phyloP scores from a whole-genome alignment of 2,888 invertebrate species.

The Epirrhoe alternata region DNA sequence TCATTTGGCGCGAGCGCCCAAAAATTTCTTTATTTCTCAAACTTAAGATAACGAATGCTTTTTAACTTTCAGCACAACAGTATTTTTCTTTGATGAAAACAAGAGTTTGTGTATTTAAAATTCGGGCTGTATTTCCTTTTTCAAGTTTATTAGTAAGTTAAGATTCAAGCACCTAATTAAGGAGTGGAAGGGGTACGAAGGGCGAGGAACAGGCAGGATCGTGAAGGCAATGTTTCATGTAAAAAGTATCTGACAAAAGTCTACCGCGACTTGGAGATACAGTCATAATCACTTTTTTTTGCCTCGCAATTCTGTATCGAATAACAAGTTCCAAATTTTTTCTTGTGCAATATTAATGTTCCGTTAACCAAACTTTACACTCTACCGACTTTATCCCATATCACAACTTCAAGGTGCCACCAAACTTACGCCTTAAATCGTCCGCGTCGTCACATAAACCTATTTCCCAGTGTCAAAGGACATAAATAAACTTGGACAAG shows the following conservation, averaged over 20 bases:
- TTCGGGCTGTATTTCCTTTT: conserved; percentile 56
- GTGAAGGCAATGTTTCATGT: conserved; percentile 2
- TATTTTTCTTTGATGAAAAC: conserved; percentile 60
- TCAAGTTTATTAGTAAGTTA: conserved; percentile 66
- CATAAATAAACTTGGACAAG: conserved; percentile 55
- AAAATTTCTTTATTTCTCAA: conserved; percentile 75
- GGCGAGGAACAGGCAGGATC: conserved; percentile 25
- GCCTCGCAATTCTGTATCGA: background rate
- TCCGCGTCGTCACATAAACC: conserved; percentile 46
- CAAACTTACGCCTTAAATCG: conserved; percentile 47
- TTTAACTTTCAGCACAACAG: conserved; percentile 60
- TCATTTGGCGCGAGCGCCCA: conserved; percentile 59
- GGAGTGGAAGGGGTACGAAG: conserved; percentile 47
- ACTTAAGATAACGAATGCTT: conserved; percentile 74
- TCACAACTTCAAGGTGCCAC: conserved; percentile 41
- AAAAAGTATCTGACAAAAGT: background rate
- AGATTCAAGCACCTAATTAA: conserved; percentile 69
- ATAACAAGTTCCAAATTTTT: conserved; percentile 17
- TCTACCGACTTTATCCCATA: conserved; percentile 28
- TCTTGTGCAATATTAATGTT: conserved; percentile 20
- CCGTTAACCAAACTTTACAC: conserved; percentile 31
- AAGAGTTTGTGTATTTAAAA: conserved; percentile 60
- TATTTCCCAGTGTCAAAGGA: conserved; percentile 40
- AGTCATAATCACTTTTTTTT: too few species aligned
- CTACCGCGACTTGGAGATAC: too few species aligned